Evolutionary conservation across 2,113 vertebrate species (phyloP), one percentile per base, ranked within the genome.

Genomic region (Uropsilus gracilis): DNA sequence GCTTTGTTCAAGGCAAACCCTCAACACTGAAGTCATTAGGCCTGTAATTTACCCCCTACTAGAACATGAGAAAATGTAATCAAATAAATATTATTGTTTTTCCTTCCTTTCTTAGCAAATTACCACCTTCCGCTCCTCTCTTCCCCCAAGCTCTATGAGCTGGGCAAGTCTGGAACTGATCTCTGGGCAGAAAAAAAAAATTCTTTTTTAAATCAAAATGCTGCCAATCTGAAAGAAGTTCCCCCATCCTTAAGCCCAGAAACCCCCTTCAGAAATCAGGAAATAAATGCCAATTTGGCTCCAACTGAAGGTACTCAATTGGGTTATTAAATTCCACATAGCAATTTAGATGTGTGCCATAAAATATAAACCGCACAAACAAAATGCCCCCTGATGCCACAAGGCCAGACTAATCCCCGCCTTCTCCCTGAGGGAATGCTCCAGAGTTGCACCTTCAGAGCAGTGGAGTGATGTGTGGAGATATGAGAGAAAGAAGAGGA

Each of bases 1-100:
- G 93, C 91, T 63, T 84, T 97, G 78, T 95, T 88, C 46, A 63
- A 26, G 63, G 82, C 68, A 64, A 94, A 94, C 55, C 82, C 55
- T 86, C 94, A 96, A 86, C 94, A 83, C 69, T 83, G 55, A 92
- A 97, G 86, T 86, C 93, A 94, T 95, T 94, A 96, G 89, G 89
- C 93, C 95, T 95, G 53, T 96, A 97, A 97, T 95, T 97, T 97
- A 96, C 96, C 94, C 89, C 94, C 96, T 13, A 78, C 89, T 59
- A 94, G 94, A 95, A 95, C 95, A 91, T 50, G 89, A 95, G 94
- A 95, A 95, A 97, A 96, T 95, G 95, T 96, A 95, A 97, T 97
- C 94, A 96, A 95, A 96, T 96, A 96, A 97, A 97, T 96, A 97
- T 97, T 95, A 97, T 97, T 97, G 96, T 97, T 97, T 97, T 97